Evolutionary conservation across 2,113 vertebrate genomes (phyloP).

Genomic region (Toxostoma redivivum): DNA sequence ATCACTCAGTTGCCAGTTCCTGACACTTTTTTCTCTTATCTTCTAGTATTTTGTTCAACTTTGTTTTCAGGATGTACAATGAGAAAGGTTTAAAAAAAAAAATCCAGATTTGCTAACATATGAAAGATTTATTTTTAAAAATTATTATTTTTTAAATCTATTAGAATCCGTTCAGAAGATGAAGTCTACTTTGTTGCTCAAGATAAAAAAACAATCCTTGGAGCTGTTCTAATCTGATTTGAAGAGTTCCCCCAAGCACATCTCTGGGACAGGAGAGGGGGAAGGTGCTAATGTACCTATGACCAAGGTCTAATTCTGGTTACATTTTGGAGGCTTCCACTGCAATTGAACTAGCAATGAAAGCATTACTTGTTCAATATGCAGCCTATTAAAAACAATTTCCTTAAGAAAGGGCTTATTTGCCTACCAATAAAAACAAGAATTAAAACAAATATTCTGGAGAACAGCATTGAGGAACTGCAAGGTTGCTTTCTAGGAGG

Average conservation of each 20-base stretch:
- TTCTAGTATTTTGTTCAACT: neutral
- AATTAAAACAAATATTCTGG: neutral
- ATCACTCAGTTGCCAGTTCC: neutral
- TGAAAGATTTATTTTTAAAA: neutral
- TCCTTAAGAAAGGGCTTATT: neutral
- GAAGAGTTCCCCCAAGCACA: neutral
- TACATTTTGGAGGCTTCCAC: neutral
- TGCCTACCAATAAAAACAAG: neutral
- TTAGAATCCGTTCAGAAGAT: neutral
- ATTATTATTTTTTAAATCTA: neutral
- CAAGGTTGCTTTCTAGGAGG: neutral
- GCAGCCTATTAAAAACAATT: neutral
- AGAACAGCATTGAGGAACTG: neutral
- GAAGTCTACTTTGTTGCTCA: neutral
- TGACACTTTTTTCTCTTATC: neutral
- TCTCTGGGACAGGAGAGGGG: neutral
- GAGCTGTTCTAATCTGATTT: neutral
- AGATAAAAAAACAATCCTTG: neutral
- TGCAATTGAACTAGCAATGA: neutral
- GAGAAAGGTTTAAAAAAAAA: neutral
- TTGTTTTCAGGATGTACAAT: neutral
- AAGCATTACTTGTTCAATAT: neutral
- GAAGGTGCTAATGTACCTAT: neutral
- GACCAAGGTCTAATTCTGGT: neutral
- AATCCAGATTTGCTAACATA: neutral